A percentile compares a stretch with the other conserved stretches of the same genome.
Conservation (phyloP, 2,797 vertebrate species). For the Garrulus glandarius region DNA sequence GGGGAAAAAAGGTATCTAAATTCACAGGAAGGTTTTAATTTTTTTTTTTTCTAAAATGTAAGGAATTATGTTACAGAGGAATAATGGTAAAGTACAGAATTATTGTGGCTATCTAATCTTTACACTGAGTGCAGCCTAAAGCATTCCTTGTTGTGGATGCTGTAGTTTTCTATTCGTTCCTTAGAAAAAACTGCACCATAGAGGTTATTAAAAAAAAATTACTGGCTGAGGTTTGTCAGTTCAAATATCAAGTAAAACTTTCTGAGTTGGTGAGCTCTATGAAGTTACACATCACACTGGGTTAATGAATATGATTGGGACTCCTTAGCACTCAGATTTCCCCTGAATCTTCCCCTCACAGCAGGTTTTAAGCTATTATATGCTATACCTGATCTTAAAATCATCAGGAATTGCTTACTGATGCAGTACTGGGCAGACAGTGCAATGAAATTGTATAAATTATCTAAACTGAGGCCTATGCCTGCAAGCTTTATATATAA, state of each 20-base stretch:
- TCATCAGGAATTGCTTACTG: neutral
- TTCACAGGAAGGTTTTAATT: neutral
- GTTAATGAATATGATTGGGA: neutral
- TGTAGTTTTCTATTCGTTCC: neutral
- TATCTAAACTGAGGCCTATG: neutral
- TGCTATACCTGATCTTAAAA: neutral
- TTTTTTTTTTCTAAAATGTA: neutral
- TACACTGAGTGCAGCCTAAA: neutral
- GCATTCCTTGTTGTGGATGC: neutral
- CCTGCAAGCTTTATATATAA: neutral
- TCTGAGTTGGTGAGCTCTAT: neutral
- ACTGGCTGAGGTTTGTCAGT: neutral
- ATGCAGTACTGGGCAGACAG: neutral
- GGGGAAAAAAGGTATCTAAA: neutral
- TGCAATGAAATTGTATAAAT: neutral
- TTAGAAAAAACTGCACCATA: neutral
- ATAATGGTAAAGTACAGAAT: neutral
- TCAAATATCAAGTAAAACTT: neutral
- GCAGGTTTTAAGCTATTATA: neutral
- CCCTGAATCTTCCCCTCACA: neutral
- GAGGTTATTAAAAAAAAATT: neutral
- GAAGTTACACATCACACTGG: neutral
- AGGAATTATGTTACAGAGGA: accelerated
- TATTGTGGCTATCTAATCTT: neutral
- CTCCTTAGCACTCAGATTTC: neutral